Base-by-base conservation (phyloP, 2,888 invertebrate species). In the Tipula unca region DNA sequence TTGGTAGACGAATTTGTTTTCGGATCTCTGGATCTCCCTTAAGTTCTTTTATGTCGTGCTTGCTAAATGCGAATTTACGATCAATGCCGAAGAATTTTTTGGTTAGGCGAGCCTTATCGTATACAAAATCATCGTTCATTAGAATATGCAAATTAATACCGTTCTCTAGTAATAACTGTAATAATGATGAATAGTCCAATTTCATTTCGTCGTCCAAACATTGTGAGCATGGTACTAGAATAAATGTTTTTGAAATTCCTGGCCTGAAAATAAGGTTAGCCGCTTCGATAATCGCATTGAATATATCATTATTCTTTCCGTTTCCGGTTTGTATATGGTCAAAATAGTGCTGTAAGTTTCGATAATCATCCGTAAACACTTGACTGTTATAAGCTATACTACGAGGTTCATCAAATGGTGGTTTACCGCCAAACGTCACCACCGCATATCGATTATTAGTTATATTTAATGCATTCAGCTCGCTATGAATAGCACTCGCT, bases 11-110 rank as follows among this genome's bases (percentile, higher is more conserved):
- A 29, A 96, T 94, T 90, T 96, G 95, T 86, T 94, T 93, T 87
- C 95, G 92, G 6, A 97, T 91, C 82, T 93, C 94, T 0, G 91
- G 90, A 90, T 97, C 96, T 0, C 97, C 97, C 32, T 91, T 92
- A 29, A 96, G 89, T 0, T 91, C 89, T 87, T 94, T 93, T 85
- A 94, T 93, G 89, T 95, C 96, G 87, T 95, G 96, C 89, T 95
- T 95, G 0, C 97, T 96, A 89, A 95, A 98, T 0, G 96, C 96
- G 85, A 93, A 90, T 0, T 92, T 92, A 42, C 94, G 94, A 90
- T 97, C 97, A 87, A 97, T 91, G 13, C 96, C 97, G 88, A 95
- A 96, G 88, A 96, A 93, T 88, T 94, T 94, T 88, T 95, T 96
- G 86, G 93, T 92, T 5, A 94, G 93, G 82, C 94, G 93, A 86